Evolutionary conservation across 2,888 invertebrate genomes (phyloP).

Genomic region (Odontocolon sp.): DNA sequence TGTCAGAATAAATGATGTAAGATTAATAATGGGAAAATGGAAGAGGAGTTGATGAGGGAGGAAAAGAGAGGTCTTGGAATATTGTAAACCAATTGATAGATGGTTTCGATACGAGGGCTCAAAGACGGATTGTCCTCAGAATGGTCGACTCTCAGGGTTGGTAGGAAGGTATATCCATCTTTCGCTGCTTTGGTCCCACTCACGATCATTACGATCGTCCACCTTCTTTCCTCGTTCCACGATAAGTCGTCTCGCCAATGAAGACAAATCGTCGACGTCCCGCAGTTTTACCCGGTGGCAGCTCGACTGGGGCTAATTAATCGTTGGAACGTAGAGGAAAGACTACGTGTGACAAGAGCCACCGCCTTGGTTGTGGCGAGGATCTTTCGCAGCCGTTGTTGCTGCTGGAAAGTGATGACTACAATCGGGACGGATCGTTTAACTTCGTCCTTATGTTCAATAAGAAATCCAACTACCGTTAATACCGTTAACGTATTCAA

Average conservation of each 20-base stretch:
- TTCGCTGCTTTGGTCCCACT: slow-evolving; percentile 24
- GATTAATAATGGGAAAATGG: neutral
- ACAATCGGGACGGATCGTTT: slow-evolving; percentile 32
- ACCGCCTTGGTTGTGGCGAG: slow-evolving; percentile 17
- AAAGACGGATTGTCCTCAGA: neutral
- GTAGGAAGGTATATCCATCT: slow-evolving; percentile 31
- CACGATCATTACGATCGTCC: slow-evolving; percentile 54
- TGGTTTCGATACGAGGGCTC: slow-evolving; percentile 61
- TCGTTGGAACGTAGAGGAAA: slow-evolving; percentile 61
- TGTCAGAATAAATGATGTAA: slow-evolving; percentile 16
- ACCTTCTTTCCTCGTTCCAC: slow-evolving; percentile 51
- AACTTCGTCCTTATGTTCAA: slow-evolving; percentile 7
- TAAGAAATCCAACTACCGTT: neutral
- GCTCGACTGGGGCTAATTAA: slow-evolving; percentile 71
- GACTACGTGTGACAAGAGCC: slow-evolving; percentile 25
- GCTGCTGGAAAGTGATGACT: neutral
- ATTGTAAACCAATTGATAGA: slow-evolving; percentile 76
- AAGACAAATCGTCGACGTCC: slow-evolving; percentile 75
- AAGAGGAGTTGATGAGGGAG: neutral
- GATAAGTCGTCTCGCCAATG: slow-evolving; percentile 75
- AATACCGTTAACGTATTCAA: neutral
- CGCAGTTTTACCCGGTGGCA: slow-evolving; percentile 67
- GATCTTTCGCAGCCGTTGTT: slow-evolving; percentile 17
- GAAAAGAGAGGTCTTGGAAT: slow-evolving; percentile 64
- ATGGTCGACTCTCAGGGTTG: neutral